Base-by-base conservation (phyloP, 2,113 vertebrate species). In the Phaethornis superciliosus region DNA sequence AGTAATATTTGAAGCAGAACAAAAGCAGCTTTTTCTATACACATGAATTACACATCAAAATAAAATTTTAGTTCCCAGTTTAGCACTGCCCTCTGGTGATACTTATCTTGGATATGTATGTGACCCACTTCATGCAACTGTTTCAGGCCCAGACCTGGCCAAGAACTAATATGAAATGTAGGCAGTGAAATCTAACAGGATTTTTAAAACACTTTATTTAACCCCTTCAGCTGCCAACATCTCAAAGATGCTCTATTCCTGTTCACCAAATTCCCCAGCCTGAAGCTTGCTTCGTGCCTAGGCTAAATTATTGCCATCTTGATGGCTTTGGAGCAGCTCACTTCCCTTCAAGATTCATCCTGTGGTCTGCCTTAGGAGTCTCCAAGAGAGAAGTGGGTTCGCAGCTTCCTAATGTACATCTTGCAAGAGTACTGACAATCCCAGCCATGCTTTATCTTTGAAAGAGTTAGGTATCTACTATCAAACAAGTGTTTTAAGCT, bases 61-160 rank as follows among this genome's bases (percentile, higher is more conserved):
- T 70, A 89, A 95, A 87, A 95, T 80, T 91, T 94, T 88, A 82
- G 78, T 95, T 96, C 89, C 75, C 94, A 93, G 94, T 93, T 96
- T 94, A 95, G 94, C 85, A 96, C 81, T 95, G 95, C 94, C 95
- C 91, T 94, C 93, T 96, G 93, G 93, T 96, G 94, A 95, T 93
- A 76, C 52, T 5, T 51, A 80, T 51, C 81, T 91, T 70, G 52
- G 96, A 82, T 80, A 70, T 26, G 26, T 89, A 47, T 9, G 27
- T 77, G 92, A 94, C 92, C 92, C 51, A 70, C 54, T 83, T 93
- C 80, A 70, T 55, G 67, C n/a, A 19, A 15, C 21, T 5, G 6
- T 10, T 37, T 28, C 64, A 76, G 49, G 49, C 27, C 52, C 62
- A 79, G 24, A 56, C 8, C 37, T 46, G 15, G 63, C 70, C 63